Conservation (phyloP, 1,140 invertebrate genomes). For the Chironomus striatipennis region DNA sequence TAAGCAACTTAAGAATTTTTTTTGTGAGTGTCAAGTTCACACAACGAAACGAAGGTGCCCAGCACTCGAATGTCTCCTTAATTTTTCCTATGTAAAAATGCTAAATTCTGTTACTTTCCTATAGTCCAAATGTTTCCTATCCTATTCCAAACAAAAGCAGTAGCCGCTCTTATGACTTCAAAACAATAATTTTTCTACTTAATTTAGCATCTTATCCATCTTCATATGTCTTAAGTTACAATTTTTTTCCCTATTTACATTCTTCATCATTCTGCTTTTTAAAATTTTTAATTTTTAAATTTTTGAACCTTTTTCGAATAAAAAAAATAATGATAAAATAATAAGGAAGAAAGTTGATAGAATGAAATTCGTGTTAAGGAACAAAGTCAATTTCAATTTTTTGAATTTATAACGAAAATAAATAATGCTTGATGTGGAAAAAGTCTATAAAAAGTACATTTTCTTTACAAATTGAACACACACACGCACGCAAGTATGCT, state of each 20-base stretch:
- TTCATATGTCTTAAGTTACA: not conserved
- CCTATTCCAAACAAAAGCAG: not conserved
- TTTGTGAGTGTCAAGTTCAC: too few species aligned
- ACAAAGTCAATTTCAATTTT: not conserved
- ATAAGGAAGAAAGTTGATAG: not conserved
- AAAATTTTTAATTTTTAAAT: too few species aligned
- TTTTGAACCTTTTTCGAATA: too few species aligned
- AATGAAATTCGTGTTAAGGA: slow-evolving; percentile 8
- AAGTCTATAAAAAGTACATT: not conserved
- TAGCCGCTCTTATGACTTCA: not conserved
- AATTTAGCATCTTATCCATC: not conserved
- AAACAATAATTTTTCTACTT: not conserved
- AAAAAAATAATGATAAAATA: too few species aligned
- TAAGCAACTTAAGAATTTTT: too few species aligned
- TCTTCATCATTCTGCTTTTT: too few species aligned
- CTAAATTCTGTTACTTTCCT: not conserved
- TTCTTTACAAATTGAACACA: not conserved
- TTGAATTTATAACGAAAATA: too few species aligned
- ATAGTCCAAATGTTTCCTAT: not conserved
- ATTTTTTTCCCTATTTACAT: too few species aligned
- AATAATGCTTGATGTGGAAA: not conserved
- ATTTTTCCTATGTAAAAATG: not conserved
- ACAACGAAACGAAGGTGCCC: not conserved
- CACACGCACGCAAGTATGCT: not conserved
- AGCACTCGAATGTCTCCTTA: not conserved